Evolutionary conservation across 2,888 invertebrate genomes (phyloP).

Genomic region (Adelognathus sp.): DNA sequence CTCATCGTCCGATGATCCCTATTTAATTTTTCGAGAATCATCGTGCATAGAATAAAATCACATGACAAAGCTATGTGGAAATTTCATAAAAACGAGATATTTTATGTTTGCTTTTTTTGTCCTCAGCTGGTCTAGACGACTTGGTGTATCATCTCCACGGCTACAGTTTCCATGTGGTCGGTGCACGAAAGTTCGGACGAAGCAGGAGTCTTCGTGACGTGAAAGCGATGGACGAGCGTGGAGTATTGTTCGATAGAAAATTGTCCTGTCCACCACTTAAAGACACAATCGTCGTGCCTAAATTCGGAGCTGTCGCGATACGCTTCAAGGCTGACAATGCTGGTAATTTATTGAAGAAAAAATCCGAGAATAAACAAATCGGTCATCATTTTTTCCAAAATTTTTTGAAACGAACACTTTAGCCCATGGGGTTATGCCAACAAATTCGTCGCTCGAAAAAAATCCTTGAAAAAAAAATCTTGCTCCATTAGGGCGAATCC

Average conservation of each 20-base stretch:
- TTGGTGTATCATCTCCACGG: constrained; percentile 91
- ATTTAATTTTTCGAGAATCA: too few species aligned
- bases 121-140: constrained; percentile 84
- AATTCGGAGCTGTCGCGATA: constrained; percentile 86
- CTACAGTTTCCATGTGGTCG: constrained; percentile 87
- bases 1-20: too few species aligned
- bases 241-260: constrained; percentile 83
- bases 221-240: constrained; percentile 84
- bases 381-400: too few species aligned
- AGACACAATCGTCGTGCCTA: constrained; percentile 89
- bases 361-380: not conserved
- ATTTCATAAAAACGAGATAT: not conserved
- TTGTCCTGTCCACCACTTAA: constrained; percentile 85
- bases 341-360: constrained; percentile 80
- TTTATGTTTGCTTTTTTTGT: not conserved
- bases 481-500: too few species aligned
- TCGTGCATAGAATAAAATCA: too few species aligned
- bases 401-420: too few species aligned
- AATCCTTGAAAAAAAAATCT: too few species aligned
- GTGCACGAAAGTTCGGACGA: constrained; percentile 82
- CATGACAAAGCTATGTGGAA: too few species aligned
- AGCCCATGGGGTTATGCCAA: too few species aligned
- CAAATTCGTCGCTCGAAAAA: too few species aligned
- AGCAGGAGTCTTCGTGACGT: constrained; percentile 83
- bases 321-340: constrained; percentile 90